Evolutionary conservation across 2,797 vertebrate genomes (phyloP).

Genomic region (Chloroceryle amazona): DNA sequence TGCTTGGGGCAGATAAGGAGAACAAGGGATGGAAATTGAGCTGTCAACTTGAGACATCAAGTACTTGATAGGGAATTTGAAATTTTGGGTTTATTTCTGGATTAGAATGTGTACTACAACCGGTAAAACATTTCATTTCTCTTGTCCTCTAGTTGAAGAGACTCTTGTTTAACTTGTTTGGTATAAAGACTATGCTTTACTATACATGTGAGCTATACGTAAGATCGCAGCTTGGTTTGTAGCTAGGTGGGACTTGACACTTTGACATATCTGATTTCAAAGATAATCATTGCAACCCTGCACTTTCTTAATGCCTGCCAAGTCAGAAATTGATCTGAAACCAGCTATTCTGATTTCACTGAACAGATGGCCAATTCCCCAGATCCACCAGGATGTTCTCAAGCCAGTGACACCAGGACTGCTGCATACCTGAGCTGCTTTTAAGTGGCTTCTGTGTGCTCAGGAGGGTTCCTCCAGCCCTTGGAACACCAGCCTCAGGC

Average conservation of each 20-base stretch:
- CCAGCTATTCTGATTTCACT: not conserved
- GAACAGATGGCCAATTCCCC: not conserved
- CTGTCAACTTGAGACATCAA: not conserved
- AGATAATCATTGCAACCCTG: not conserved
- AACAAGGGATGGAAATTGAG: not conserved
- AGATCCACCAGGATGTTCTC: not conserved
- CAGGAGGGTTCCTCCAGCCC: not conserved
- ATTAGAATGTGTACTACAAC: too few species aligned
- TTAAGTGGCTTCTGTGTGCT: not conserved
- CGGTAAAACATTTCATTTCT: not conserved
- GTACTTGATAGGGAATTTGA: not conserved
- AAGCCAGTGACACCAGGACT: not conserved
- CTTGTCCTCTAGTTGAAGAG: not conserved
- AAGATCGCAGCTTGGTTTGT: not conserved
- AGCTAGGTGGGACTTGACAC: not conserved
- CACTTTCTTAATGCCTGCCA: not conserved
- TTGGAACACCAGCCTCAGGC: not conserved
- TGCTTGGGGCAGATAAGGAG: not conserved
- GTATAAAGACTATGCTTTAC: not conserved
- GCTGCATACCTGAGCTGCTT: not conserved
- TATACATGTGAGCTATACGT: accelerated
- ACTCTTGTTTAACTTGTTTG: not conserved
- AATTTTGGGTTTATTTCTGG: not conserved
- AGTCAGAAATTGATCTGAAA: not conserved
- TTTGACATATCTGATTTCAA: not conserved